Conservation (phyloP, 2,113 vertebrate genomes). For the Melanocharis versteri region DNA sequence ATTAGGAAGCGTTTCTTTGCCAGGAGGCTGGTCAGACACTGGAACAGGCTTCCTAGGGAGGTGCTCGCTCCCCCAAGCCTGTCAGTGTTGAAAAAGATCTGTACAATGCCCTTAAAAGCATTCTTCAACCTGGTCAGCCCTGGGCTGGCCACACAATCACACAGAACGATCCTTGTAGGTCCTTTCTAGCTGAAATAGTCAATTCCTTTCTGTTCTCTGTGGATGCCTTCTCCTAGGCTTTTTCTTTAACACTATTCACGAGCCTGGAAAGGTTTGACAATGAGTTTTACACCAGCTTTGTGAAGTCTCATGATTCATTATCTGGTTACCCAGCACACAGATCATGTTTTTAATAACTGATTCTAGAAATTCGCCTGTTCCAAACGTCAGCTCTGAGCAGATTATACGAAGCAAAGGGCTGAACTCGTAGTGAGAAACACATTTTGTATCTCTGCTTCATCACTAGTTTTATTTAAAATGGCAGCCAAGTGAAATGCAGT, state of each 20-base stretch:
- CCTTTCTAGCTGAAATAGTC: neutral
- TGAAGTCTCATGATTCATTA: neutral
- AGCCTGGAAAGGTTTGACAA: neutral
- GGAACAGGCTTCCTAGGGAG: neutral
- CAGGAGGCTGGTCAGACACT: neutral
- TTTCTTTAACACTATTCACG: neutral
- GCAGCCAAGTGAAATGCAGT: neutral
- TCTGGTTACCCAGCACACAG: neutral
- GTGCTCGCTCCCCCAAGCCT: rapidly evolving
- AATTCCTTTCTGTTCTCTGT: neutral
- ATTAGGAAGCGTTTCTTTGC: neutral
- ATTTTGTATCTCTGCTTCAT: neutral
- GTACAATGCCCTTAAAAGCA: neutral
- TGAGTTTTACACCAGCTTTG: neutral
- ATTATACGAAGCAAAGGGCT: neutral
- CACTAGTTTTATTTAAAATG: neutral
- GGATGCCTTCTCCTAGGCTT: neutral
- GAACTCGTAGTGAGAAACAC: neutral
- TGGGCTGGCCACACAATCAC: neutral
- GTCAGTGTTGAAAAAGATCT: neutral
- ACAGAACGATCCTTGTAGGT: neutral
- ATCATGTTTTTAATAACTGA: neutral
- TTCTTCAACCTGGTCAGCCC: neutral
- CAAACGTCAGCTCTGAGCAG: neutral
- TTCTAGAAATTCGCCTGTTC: neutral